Evolutionary conservation across 2,113 vertebrate genomes (phyloP), one percentile per base, ranked within the genome.

Genomic region (Cyanistes caeruleus): DNA sequence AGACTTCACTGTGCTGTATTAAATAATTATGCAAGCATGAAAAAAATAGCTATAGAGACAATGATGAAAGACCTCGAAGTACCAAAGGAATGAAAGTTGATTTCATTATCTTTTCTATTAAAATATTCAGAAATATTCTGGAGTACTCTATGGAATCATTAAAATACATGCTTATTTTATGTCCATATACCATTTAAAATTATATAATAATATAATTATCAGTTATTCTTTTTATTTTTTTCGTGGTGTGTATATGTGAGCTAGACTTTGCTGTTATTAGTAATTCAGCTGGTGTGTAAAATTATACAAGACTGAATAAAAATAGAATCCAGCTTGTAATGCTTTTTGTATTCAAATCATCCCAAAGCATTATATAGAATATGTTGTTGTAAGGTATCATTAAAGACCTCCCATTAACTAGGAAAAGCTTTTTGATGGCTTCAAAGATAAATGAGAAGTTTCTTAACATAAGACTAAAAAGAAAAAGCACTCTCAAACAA

Each of bases 81-180:
- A 74, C 30, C n/a, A 69, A 73, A 86, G 88, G 78, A 93, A 89
- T 64, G 10, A 63, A 65, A 53, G 86, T 12, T 30, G 70, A 87
- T 94, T 95, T 86, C 5, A 84, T 93, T 96, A 31, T 46, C 53
- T 93, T 96, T 96, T 88, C 65, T 84, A 53, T 94, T 83, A 70
- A 44, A 88, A 49, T 78, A 84, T 87, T 81, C 74, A 97, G 55
- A 92, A 97, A 97, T 90, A 83, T 44, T 37, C 49, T 77, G 48
- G n/a, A 72, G 9, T 88, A 52, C 58, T 74, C 89, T n/a, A 89
- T 41, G 35, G 14, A 78, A 64, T 56, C 39, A 77, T 27, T 89
- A 93, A 94, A 86, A 94, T 37, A 84, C 19, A 27, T 74, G 53
- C 28, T 78, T 86, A 85, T 86, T 89, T 83, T 64, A 82, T 80